phyloP scores from a whole-genome alignment of 2,888 invertebrate genomes.

The Tetragnatha montana region DNA sequence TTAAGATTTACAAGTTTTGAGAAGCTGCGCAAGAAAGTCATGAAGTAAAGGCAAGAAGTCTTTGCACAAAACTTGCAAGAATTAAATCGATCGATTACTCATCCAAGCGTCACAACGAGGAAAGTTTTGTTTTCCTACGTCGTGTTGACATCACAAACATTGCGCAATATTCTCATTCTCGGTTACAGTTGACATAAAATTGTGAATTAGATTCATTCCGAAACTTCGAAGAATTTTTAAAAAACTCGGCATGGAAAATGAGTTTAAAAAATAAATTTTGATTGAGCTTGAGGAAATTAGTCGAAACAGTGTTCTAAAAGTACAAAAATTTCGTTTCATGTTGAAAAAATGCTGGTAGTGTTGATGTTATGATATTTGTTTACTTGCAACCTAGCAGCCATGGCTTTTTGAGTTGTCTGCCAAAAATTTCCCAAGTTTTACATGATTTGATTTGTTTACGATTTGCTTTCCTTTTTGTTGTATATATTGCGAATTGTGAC shows the following conservation, averaged over 20 bases:
- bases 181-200: background rate
- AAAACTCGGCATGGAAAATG: background rate
- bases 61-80: background rate
- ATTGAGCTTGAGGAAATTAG: background rate
- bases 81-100: background rate
- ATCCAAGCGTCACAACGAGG: background rate
- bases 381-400: conserved; percentile 36
- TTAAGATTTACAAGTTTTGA: too few species aligned
- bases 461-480: background rate
- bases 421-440: conserved; percentile 33
- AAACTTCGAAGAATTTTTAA: background rate
- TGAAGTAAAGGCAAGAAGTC: too few species aligned
- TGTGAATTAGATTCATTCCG: background rate
- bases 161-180: background rate
- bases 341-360: background rate
- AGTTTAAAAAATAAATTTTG: background rate
- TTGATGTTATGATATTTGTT: background rate
- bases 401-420: conserved; percentile 33
- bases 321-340: background rate
- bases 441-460: conserved; percentile 33
- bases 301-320: background rate
- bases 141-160: background rate
- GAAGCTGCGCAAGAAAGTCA: too few species aligned
- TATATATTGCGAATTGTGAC: background rate
- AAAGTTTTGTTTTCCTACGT: background rate